phyloP scores from a whole-genome alignment of 2,888 invertebrate genomes.

The Alitta virens region DNA sequence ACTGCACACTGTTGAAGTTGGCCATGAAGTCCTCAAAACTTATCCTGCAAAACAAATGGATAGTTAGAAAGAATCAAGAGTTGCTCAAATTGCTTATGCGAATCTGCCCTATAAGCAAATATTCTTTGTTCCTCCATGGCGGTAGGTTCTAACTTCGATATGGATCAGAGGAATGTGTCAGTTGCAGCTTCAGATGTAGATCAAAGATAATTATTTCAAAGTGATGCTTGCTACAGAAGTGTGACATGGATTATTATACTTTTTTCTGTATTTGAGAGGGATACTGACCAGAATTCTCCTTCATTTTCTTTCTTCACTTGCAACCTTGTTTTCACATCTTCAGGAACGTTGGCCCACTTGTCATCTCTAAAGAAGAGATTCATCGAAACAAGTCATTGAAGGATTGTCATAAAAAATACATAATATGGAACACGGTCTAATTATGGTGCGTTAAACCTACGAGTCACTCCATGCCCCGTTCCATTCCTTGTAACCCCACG shows the following conservation, averaged over 20 bases:
- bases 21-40: constrained; percentile 78
- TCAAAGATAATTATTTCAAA: no score
- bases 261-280: no score
- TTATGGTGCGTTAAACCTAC: background rate
- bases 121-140: no score
- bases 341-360: constrained; percentile 88
- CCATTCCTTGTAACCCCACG: constrained; percentile 54
- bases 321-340: constrained; percentile 79
- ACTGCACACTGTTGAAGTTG: constrained; percentile 84
- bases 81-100: no score
- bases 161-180: no score
- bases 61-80: no score
- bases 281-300: constrained; percentile 86
- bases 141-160: no score
- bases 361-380: constrained; percentile 63
- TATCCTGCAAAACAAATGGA: constrained; percentile 91
- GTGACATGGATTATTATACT: no score
- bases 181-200: no score
- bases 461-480: constrained; percentile 48
- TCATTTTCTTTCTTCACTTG: constrained; percentile 89
- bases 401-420: no score
- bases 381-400: background rate
- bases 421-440: background rate
- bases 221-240: no score
- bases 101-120: no score